phyloP scores from a whole-genome alignment of 2,113 vertebrate genomes.

The Potamarius usumacintae region DNA sequence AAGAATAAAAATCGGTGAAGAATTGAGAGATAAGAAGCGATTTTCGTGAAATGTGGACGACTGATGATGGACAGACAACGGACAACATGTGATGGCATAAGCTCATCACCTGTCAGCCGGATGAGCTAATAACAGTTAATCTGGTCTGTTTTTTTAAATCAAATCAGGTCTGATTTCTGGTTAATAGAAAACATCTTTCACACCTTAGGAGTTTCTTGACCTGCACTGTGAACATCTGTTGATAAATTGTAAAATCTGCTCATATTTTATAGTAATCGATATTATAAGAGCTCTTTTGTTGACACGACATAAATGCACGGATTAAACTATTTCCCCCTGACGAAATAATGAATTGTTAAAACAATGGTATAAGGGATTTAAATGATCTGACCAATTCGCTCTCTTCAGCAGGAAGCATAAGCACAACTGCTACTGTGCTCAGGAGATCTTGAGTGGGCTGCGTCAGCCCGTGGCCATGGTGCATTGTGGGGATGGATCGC shows the following conservation, averaged over 20 bases:
- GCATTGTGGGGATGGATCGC: slow-evolving; percentile 91
- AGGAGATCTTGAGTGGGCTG: slow-evolving; percentile 90
- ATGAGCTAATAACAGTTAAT: not conserved
- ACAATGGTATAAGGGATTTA: not conserved
- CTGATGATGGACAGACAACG: too few relatives aligned
- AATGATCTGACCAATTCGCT: not conserved
- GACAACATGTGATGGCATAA: too few relatives aligned
- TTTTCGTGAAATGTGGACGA: too few relatives aligned
- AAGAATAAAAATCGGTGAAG: too few relatives aligned
- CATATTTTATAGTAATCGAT: not conserved
- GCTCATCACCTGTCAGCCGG: too few relatives aligned
- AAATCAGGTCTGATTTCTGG: not conserved
- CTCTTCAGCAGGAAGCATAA: slow-evolving; percentile 89
- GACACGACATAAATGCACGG: too few relatives aligned
- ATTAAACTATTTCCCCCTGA: not conserved
- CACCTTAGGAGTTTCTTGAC: not conserved
- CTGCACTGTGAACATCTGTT: not conserved
- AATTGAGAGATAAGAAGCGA: too few relatives aligned
- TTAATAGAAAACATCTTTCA: not conserved
- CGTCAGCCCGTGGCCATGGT: slow-evolving; percentile 87
- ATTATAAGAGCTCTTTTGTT: not conserved
- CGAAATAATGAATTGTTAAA: not conserved
- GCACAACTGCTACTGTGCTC: slow-evolving; percentile 96
- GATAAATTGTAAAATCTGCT: not conserved
- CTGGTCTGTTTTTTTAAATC: too few relatives aligned